A percentile compares a stretch with the other conserved stretches of the same genome.
Evolutionary conservation across 2,113 vertebrate genomes (phyloP).

Genomic region (Nipponia nippon): DNA sequence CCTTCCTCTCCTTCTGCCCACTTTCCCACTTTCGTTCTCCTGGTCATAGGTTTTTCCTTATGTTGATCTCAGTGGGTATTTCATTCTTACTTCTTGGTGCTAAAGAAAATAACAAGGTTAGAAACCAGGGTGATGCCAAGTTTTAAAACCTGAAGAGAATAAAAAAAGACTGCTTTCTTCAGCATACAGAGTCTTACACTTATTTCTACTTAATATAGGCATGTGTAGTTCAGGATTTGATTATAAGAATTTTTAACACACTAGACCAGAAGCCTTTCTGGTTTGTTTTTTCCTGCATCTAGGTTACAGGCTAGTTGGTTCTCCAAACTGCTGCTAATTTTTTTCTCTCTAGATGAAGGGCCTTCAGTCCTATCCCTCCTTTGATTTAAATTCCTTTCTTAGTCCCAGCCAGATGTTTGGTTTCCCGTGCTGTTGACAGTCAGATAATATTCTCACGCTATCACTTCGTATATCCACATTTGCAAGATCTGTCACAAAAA

Average conservation of each 20-base stretch:
- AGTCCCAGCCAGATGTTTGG: background rate
- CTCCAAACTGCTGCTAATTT: background rate
- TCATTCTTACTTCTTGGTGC: background rate
- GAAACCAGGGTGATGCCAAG: background rate
- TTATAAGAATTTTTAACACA: background rate
- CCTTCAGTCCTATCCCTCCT: background rate
- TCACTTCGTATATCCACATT: background rate
- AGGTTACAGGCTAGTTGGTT: background rate
- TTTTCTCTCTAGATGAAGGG: background rate
- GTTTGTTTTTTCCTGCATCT: background rate
- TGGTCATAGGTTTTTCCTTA: background rate
- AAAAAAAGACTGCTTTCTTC: background rate
- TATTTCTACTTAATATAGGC: background rate
- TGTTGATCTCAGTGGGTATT: background rate
- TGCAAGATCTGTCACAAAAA: conserved; percentile 4
- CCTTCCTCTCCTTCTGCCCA: background rate
- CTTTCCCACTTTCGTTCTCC: background rate
- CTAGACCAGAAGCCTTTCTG: background rate
- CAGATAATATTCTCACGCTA: background rate
- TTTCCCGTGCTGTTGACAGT: background rate
- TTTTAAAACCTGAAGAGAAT: background rate
- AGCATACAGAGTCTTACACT: background rate
- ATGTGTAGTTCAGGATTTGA: background rate
- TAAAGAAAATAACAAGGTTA: background rate
- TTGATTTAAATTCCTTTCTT: background rate